Percentiles rank a stretch among this genome's conserved stretches.
These are phyloP conservation scores for Lycaon pictus DNA, from an alignment of 2,113 vertebrate genomes.

Conservation along the genomic window DNA sequence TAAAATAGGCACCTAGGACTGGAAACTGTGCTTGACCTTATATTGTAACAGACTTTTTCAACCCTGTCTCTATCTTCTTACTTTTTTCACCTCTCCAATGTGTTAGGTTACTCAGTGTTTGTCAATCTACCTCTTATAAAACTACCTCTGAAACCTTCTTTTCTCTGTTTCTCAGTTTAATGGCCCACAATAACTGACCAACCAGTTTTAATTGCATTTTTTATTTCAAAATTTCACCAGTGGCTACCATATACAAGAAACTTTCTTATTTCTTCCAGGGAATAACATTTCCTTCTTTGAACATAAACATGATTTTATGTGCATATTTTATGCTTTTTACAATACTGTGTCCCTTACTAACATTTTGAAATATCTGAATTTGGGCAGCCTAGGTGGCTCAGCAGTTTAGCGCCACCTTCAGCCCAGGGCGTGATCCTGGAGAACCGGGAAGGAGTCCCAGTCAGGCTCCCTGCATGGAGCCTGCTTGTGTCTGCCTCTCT, in stretches of 20 bases:
- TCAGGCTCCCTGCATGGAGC: too few species aligned
- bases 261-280: not conserved
- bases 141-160: not conserved
- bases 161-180: not conserved
- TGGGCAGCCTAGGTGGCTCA: not conserved
- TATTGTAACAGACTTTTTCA: not conserved
- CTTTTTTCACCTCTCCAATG: not conserved
- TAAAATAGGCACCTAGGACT: not conserved
- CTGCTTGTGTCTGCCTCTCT: too few species aligned
- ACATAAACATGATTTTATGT: not conserved
- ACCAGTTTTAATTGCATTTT: not conserved
- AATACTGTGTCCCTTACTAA: not conserved
- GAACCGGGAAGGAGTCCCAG: too few species aligned
- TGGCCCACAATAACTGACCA: not conserved
- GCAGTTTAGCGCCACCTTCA: too few species aligned
- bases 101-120: not conserved
- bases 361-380: not conserved
- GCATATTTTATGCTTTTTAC: not conserved
- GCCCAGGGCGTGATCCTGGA: too few species aligned
- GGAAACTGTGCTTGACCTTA: not conserved
- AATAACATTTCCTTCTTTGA: not conserved
- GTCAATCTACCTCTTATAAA: not conserved
- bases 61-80: not conserved
- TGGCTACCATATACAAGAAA: not conserved
- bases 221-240: not conserved